Base-by-base conservation (phyloP, 2,888 invertebrate species). In the Ichneumoninae sp. region DNA sequence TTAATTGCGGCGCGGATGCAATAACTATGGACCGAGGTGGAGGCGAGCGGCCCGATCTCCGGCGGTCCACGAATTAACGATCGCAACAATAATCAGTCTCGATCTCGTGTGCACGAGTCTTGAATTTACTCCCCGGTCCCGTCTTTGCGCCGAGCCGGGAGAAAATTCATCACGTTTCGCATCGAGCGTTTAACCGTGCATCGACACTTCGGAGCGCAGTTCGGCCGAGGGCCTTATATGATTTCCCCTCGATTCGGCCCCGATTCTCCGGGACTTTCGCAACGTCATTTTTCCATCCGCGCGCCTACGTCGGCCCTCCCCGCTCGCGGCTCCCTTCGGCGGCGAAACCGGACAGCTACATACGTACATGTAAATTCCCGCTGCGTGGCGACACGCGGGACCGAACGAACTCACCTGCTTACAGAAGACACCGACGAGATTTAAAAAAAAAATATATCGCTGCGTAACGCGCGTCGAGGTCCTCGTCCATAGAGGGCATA, bases 291-390 rank as follows among this genome's bases (percentile, higher is more conserved):
- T 77, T 26, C 69, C 65, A 50, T 47, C 52, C 10, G 16, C 10
- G 26, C 69, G 40, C 44, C 13, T n/a, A n/a, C 60, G 22, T 54
- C 54, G 22, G 10, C 54, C 63, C 33, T 60, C 73, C 0, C 19
- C 50, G 40, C 1, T 10, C 40, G 40, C 47, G 36, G 68, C 71
- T 73, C 26, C 85, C 73, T 80, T 69, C 81, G 81, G 19, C 33
- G 74, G 82, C 63, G 85, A 85, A 69, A 73, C 77, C 75, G 40
- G 82, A 85, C 87, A 87, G 86, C 88, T 88, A 88, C 88, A 87
- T 87, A 88, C 88, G 83, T 88, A 86, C 85, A 89, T 88, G 89
- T 88, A 89, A 90, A 90, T 88, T 63, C 65, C 78, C 83, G 47
- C 22, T 16, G 44, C 40, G 70, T 87, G 87, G 86, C 88, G 86